These are phyloP conservation scores for Orussus abietinus DNA, from an alignment of 1,140 invertebrate genomes.

Conservation along the genomic window DNA sequence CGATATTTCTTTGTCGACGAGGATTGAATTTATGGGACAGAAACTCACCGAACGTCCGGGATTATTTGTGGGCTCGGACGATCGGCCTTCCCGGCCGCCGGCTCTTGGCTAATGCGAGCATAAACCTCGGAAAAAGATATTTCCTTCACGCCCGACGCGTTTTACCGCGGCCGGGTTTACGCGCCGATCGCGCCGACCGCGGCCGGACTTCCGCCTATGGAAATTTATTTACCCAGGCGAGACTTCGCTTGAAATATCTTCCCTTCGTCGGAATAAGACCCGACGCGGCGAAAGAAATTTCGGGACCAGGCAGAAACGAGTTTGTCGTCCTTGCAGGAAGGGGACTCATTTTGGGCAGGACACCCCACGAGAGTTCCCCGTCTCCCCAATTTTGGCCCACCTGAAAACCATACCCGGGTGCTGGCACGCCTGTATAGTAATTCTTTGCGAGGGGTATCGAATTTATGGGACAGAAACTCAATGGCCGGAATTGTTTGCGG, in stretches of 20 bases:
- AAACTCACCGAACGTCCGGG: conserved; percentile 28
- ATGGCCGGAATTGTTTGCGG: conserved; percentile 39
- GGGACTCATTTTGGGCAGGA: too few species aligned
- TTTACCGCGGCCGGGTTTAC: too few species aligned
- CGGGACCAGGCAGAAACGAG: too few species aligned
- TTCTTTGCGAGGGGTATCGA: conserved; percentile 28
- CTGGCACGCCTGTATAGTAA: conserved; percentile 12
- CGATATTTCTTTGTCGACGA: conserved; percentile 22
- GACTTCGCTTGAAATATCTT: too few species aligned
- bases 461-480: conserved; percentile 27
- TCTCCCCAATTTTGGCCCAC: too few species aligned
- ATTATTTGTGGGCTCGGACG: conserved; percentile 31
- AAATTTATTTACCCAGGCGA: too few species aligned
- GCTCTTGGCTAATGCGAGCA: conserved; percentile 10
- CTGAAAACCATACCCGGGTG: too few species aligned
- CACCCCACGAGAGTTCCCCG: too few species aligned
- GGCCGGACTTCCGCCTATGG: conserved; percentile 13
- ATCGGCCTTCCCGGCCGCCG: conserved; percentile 6
- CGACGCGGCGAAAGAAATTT: too few species aligned
- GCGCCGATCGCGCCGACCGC: neutral
- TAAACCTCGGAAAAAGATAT: neutral
- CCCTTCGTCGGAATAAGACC: too few species aligned
- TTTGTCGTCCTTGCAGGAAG: too few species aligned
- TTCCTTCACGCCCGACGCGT: neutral
- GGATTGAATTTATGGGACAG: conserved; percentile 33